Conservation (phyloP, 2,797 vertebrate species). For the Brachyalestes nurse region DNA sequence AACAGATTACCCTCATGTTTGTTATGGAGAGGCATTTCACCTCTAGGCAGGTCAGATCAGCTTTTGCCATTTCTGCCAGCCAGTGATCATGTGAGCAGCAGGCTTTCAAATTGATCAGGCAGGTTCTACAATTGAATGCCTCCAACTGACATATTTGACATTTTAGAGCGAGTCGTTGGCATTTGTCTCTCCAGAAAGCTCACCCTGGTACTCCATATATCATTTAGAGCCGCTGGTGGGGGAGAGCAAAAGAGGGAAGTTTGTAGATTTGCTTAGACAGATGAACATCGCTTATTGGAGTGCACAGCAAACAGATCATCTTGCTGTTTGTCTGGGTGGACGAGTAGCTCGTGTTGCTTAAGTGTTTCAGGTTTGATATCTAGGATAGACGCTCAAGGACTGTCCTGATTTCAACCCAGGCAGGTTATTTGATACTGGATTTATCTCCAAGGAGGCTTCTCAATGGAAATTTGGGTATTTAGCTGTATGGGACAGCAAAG, state of each 20-base stretch:
- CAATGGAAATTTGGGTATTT: not conserved
- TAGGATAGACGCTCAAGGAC: slow-evolving; percentile 1
- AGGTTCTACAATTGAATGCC: slow-evolving; percentile 66
- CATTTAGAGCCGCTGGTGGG: slow-evolving; percentile 65
- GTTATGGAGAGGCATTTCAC: slow-evolving; percentile 42
- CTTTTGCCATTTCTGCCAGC: slow-evolving; percentile 51
- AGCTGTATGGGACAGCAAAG: not conserved
- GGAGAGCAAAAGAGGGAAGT: slow-evolving; percentile 61
- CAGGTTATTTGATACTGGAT: not conserved
- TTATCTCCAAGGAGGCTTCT: not conserved
- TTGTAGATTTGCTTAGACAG: slow-evolving; percentile 68
- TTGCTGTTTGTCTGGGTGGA: slow-evolving; percentile 31
- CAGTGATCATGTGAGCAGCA: slow-evolving; percentile 63
- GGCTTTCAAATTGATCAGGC: slow-evolving; percentile 63
- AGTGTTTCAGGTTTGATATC: slow-evolving; percentile 15
- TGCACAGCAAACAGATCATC: slow-evolving; percentile 52
- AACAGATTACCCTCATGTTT: slow-evolving; percentile 27
- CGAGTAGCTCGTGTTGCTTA: slow-evolving; percentile 12
- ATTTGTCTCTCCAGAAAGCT: slow-evolving; percentile 70
- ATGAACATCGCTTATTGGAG: slow-evolving; percentile 73
- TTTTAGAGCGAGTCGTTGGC: slow-evolving; percentile 74
- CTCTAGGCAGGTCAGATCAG: slow-evolving; percentile 56
- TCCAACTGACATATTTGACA: slow-evolving; percentile 74
- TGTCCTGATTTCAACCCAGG: slow-evolving; percentile 6
- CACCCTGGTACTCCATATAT: slow-evolving; percentile 69